Base-by-base conservation (phyloP, 2,113 vertebrate species). In the Syngnathoides biaculeatus region DNA sequence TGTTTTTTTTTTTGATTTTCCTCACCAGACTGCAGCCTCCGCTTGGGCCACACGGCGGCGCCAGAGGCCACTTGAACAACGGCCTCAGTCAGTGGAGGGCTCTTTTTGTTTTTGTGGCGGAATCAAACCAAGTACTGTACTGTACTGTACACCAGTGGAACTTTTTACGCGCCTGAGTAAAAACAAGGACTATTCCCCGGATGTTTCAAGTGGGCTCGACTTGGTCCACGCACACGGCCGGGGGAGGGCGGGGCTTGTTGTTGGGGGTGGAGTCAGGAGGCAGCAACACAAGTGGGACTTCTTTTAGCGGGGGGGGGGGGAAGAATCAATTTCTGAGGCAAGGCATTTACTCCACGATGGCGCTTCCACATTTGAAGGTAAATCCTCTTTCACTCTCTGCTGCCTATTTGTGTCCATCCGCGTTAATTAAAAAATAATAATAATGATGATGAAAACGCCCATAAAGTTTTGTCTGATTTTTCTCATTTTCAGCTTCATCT, bases 271-370 rank as follows among this genome's bases (percentile, higher is more conserved):
- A 62, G 60, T 43, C 39, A 15, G 13, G 22, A 62, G 40, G 55
- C 55, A 26, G 55, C 55, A 30, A 30, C 55, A 43, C 60, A 43
- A 62, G 60, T 62, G 13, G 48, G 48, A 52, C 48, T 52, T 42
- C n/a, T 24, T 42, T 26, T 1, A 43, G 60, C n/a, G 42, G 30
- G 30, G 30, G 30, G 30, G 30, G 1, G 60, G 26, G 26, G 13
- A 61, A 62, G n/a, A 38, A 43, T 43, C 60, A 39, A 19, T 62
- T 62, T 43, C 13, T 42, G 20, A 22, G n/a, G n/a, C 5, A 38
- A 40, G 58, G 40, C 13, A 17, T 15, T 40, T 43, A 0, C 24
- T 17, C 8, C 39, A 45, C 39, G 60, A 62, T 62, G 60, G 60
- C 43, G 20, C 39, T 19, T 24, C 15, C 40, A 43, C 9, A 24